Evolutionary conservation across 2,113 vertebrate species (phyloP).

Genomic region (Rutilus rutilus): DNA sequence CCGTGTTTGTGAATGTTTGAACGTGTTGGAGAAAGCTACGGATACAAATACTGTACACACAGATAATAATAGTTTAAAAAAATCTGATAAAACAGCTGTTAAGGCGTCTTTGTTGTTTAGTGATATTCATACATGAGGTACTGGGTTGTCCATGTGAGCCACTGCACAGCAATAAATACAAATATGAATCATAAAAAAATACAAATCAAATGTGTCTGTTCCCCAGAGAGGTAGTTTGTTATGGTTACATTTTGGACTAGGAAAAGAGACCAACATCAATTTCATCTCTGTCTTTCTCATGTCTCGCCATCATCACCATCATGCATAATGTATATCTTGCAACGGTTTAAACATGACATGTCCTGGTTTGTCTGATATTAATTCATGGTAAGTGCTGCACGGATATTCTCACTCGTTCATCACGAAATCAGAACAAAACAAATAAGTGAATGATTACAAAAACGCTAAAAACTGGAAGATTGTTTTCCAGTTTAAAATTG

Average conservation of each 20-base stretch:
- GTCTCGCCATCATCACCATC: slow-evolving; percentile 13
- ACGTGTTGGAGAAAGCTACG: slow-evolving; percentile 37
- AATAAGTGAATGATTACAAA: slow-evolving; percentile 10
- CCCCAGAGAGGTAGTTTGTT: slow-evolving; percentile 82
- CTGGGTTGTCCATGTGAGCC: slow-evolving; percentile 77
- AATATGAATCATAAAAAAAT: slow-evolving; percentile 77
- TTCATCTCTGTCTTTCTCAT: slow-evolving; percentile 72
- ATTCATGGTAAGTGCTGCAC: slow-evolving; percentile 39
- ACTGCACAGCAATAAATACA: slow-evolving; percentile 83
- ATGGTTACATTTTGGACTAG: slow-evolving; percentile 76
- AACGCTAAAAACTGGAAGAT: slow-evolving; percentile 28
- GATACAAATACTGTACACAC: slow-evolving; percentile 50
- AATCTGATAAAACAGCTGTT: slow-evolving; percentile 49
- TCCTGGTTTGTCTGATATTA: slow-evolving; percentile 30
- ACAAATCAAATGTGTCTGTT: slow-evolving; percentile 79
- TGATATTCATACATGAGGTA: slow-evolving; percentile 79
- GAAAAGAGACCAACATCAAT: slow-evolving; percentile 71
- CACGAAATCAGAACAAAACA: slow-evolving; percentile 37
- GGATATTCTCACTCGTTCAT: slow-evolving; percentile 23
- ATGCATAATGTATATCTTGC: slow-evolving; percentile 28
- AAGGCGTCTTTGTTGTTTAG: slow-evolving; percentile 70
- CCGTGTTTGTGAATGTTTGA: slow-evolving; percentile 7
- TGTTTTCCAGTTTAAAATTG: slow-evolving; percentile 50
- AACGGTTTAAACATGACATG: slow-evolving; percentile 8
- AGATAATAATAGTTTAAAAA: slow-evolving; percentile 47